Base-by-base conservation (phyloP, 2,113 vertebrate species). In the Furnarius figulus region DNA sequence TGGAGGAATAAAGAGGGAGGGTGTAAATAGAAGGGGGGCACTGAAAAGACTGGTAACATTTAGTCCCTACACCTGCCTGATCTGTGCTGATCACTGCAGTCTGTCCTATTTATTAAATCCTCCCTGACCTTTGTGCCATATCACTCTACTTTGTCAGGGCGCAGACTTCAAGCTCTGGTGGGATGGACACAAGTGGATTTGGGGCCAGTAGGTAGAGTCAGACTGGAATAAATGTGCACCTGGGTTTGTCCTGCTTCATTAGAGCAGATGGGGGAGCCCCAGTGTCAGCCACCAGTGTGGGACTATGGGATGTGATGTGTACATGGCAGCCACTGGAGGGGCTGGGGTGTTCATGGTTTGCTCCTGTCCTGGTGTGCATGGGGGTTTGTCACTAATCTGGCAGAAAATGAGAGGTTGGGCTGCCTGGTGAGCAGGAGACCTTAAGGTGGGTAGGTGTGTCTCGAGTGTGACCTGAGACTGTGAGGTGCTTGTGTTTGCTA, bases 11-110 rank as follows among this genome's bases (percentile, higher is more conserved):
- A 44, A 40, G 3, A 52, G 50, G 12, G 23, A 59, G 4, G 4
- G 9, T 1, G 0, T 33, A 85, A 14, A 47, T 8, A 23, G 14
- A 1, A 6, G 1, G 0, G 4, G 20, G 5, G 0, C 22, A n/a
- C 30, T 35, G 42, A 75, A 66, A 71, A 5, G 7, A 3, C 10
- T 74, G 10, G 7, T 75, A 31, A 16, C 25, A 16, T 6, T 5
- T 56, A 11, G 19, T 37, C 35, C 10, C 4, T 33, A 39, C 4
- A 6, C 7, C 3, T 20, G 7, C 50, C 22, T 87, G 24, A 53
- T 9, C 11, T 39, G 28, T 47, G 14, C n/a, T 47, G 10, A 2
- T 66, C 40, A 46, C 37, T 47, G 31, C 35, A 62, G 25, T 16
- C 44, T n/a, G 14, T 53, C 31, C n/a, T 49, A 8, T 47, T 71